Percentiles rank a stretch among this genome's conserved stretches.
Conservation (phyloP, 2,888 invertebrate genomes). For the Temnothorax ravouxi region DNA sequence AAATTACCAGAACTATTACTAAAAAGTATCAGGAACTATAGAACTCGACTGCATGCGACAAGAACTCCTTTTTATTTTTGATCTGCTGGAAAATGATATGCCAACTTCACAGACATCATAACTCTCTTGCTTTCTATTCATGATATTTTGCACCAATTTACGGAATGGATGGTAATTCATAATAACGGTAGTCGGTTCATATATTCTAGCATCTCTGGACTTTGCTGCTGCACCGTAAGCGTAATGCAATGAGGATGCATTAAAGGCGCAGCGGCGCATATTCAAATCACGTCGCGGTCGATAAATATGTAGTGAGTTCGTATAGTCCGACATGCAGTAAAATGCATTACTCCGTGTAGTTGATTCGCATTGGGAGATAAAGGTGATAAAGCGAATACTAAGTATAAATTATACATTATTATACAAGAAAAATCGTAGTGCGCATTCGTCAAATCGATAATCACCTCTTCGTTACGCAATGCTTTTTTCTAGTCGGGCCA, state of each 20-base stretch:
- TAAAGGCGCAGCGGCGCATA: conserved; percentile 51
- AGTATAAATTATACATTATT: conserved; percentile 42
- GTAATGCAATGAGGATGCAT: conserved; percentile 55
- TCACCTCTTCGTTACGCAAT: conserved; percentile 1
- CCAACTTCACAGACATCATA: no score
- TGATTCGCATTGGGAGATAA: conserved; percentile 44
- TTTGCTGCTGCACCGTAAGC: conserved; percentile 37
- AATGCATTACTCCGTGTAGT: conserved; percentile 29
- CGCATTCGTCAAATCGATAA: conserved; percentile 26
- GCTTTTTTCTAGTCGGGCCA: not conserved
- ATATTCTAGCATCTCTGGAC: conserved; percentile 24
- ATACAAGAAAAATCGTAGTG: conserved; percentile 11
- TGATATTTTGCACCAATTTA: conserved; percentile 54
- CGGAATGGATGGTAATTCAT: conserved; percentile 40
- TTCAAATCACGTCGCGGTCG: conserved; percentile 57
- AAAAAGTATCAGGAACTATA: no score
- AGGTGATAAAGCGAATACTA: conserved; percentile 47
- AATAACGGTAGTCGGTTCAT: conserved; percentile 46
- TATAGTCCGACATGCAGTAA: conserved; percentile 29
- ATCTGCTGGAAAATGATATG: no score
- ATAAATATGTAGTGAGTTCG: conserved; percentile 50
- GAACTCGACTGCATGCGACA: no score
- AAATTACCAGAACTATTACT: no score
- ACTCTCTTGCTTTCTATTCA: conserved; percentile 25
- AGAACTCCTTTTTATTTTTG: no score